phyloP scores from a whole-genome alignment of 2,888 invertebrate genomes.

The Tridacna gigas region DNA sequence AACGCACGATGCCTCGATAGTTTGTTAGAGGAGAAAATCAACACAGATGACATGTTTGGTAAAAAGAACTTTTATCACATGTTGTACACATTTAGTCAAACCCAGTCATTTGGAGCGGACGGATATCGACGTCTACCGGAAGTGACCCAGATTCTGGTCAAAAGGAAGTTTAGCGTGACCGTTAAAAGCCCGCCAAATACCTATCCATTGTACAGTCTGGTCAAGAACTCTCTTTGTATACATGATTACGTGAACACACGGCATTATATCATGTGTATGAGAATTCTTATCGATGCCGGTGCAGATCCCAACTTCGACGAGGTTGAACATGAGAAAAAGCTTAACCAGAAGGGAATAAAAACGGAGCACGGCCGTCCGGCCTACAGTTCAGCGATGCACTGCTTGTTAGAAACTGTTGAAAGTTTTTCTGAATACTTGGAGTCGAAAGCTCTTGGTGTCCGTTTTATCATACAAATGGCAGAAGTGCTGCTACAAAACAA shows the following conservation, averaged over 20 bases:
- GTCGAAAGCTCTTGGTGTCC: constrained; percentile 65
- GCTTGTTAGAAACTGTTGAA: constrained; percentile 74
- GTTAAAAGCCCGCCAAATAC: constrained; percentile 73
- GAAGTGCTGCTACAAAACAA: constrained; percentile 64
- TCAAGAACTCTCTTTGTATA: constrained; percentile 73
- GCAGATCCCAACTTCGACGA: constrained; percentile 81
- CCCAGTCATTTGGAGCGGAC: constrained; percentile 58
- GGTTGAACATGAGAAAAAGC: constrained; percentile 58
- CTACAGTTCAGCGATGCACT: constrained; percentile 74
- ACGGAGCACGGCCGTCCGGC: constrained; percentile 66
- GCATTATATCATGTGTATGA: constrained; percentile 72
- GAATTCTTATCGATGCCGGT: constrained; percentile 73
- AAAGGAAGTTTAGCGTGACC: constrained; percentile 73
- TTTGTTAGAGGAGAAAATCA: constrained; percentile 69
- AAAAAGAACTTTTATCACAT: constrained; percentile 79
- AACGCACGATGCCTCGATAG: constrained; percentile 73
- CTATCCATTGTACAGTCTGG: constrained; percentile 80
- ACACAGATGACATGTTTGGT: constrained; percentile 71
- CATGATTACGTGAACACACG: constrained; percentile 73
- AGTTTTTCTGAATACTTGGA: constrained; percentile 68
- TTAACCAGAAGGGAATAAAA: constrained; percentile 63
- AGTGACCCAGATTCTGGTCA: constrained; percentile 75
- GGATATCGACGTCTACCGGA: constrained; percentile 71
- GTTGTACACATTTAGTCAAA: constrained; percentile 74
- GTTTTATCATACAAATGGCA: constrained; percentile 68